Evolutionary conservation across 2,888 invertebrate genomes (phyloP).

Genomic region (Lasioglossum marginatum): DNA sequence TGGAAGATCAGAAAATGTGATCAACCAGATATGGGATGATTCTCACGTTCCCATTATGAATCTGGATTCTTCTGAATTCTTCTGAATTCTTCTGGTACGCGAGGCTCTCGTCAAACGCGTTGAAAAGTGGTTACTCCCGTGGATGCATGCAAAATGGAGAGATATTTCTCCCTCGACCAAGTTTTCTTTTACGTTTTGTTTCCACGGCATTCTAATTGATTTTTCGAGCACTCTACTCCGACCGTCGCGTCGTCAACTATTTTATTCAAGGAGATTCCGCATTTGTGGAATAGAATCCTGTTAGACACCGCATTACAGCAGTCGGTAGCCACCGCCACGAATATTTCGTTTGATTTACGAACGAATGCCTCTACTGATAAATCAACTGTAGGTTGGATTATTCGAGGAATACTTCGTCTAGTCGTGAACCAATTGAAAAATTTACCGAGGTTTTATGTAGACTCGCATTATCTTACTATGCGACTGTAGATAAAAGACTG

Average conservation of each 20-base stretch:
- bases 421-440: background rate
- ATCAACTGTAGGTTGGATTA: background rate
- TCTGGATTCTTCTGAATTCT: background rate
- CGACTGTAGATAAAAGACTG: background rate
- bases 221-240: background rate
- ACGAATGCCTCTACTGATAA: background rate
- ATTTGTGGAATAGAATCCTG: background rate
- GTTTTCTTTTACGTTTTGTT: background rate
- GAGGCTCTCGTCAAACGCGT: background rate
- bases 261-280: background rate
- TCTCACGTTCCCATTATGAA: background rate
- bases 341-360: background rate
- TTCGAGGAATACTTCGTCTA: background rate
- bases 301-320: background rate
- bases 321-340: background rate
- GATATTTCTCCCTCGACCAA: background rate
- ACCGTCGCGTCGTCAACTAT: background rate
- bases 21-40: background rate
- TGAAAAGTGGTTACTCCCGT: slow-evolving; percentile 9
- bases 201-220: background rate
- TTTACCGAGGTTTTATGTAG: background rate
- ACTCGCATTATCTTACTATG: background rate
- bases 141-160: slow-evolving; percentile 17
- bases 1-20: background rate
- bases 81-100: background rate